Conservation (phyloP, 2,113 vertebrate species). For the Nyctereutes procyonoides region DNA sequence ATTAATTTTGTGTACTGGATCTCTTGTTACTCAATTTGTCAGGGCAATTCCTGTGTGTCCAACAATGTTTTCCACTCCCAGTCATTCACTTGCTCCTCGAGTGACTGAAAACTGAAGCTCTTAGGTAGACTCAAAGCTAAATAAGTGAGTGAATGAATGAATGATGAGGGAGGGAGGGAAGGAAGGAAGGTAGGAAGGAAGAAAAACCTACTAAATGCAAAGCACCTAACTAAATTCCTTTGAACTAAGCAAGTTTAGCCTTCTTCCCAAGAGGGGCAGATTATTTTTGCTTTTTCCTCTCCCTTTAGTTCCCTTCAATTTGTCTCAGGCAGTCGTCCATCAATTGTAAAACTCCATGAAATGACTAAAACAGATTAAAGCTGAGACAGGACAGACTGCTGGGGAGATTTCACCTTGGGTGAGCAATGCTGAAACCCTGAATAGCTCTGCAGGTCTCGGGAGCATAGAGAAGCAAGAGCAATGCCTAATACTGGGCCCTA, state of each 20-base stretch:
- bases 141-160: not conserved
- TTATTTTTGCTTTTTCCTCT: slow-evolving; percentile 8
- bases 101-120: not conserved
- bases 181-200: not conserved
- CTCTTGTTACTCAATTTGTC: slow-evolving; percentile 17
- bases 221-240: not conserved
- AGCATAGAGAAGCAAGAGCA: not conserved
- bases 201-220: not conserved
- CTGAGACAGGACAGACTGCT: not conserved
- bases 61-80: not conserved
- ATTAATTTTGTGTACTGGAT: slow-evolving; percentile 32
- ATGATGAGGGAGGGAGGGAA: not conserved
- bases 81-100: not conserved
- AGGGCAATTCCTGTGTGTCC: not conserved
- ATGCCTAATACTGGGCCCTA: not conserved
- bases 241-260: not conserved
- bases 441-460: not conserved
- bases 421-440: not conserved
- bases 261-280: not conserved
- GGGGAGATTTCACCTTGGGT: not conserved
- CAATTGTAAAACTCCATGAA: slow-evolving; percentile 4
- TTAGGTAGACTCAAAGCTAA: not conserved
- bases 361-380: not conserved
- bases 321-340: not conserved
- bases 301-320: not conserved